Evolutionary conservation across 2,888 invertebrate species (phyloP).

Genomic region (Lacanobia wlatinum): DNA sequence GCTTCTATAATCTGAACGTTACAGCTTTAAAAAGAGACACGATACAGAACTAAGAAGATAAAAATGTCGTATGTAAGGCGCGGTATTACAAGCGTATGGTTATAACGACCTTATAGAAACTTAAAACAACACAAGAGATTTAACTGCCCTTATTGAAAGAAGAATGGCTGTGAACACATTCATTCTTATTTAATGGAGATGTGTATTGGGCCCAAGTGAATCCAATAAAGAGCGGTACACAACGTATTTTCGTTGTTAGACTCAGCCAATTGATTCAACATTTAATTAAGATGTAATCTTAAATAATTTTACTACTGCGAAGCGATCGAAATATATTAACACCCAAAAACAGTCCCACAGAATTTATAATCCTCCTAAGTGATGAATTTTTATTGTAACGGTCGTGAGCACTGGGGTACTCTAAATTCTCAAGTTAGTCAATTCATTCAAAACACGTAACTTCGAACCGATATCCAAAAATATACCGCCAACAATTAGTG

Average conservation of each 20-base stretch:
- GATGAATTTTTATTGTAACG: constrained; percentile 22
- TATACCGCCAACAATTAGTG: constrained; percentile 47
- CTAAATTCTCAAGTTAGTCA: constrained; percentile 21
- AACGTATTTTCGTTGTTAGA: constrained; percentile 5
- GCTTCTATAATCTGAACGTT: constrained; percentile 18
- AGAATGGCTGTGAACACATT: constrained; percentile 33
- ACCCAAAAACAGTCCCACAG: constrained; percentile 18
- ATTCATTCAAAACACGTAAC: constrained; percentile 37
- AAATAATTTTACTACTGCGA: not conserved
- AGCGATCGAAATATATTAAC: constrained; percentile 11
- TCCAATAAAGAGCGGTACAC: constrained; percentile 16
- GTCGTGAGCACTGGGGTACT: constrained; percentile 15
- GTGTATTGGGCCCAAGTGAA: constrained; percentile 27
- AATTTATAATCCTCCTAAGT: constrained; percentile 23
- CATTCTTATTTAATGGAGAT: constrained; percentile 38
- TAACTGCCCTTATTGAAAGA: constrained; percentile 44
- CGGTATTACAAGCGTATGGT: constrained; percentile 18
- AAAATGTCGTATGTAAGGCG: not conserved
- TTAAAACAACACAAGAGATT: constrained; percentile 38
- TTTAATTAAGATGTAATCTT: not conserved
- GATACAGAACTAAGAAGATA: constrained; percentile 11
- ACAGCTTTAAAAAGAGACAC: not conserved
- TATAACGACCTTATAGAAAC: constrained; percentile 27
- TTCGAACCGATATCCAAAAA: constrained; percentile 40
- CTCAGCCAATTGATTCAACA: constrained; percentile 9